These are phyloP conservation scores for Hexactinellida sp. DNA, from an alignment of 37 sponge, comb jelly and placozoan genomes.

Conservation along the genomic window DNA sequence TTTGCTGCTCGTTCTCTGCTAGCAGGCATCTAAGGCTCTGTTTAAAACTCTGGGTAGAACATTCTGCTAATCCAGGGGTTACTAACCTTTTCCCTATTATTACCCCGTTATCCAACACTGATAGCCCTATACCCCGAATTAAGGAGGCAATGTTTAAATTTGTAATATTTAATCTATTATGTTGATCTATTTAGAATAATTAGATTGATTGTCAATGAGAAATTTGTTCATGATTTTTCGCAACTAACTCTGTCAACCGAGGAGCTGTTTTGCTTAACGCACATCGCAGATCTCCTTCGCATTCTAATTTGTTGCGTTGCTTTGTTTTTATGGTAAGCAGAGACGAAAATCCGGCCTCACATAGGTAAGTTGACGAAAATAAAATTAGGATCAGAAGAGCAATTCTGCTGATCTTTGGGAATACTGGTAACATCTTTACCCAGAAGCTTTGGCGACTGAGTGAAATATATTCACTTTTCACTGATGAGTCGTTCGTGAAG, in stretches of 20 bases:
- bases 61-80: too few relatives aligned
- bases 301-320: neutral
- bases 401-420: neutral
- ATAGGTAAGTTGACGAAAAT: slow-evolving; percentile 6
- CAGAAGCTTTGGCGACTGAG: neutral
- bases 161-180: too few relatives aligned
- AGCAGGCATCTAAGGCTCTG: too few relatives aligned
- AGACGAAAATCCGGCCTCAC: neutral
- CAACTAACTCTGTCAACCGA: neutral
- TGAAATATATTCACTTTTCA: neutral
- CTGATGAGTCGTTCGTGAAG: neutral
- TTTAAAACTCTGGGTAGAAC: too few relatives aligned
- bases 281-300: neutral
- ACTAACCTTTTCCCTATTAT: too few relatives aligned
- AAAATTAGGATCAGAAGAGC: neutral
- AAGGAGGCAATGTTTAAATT: too few relatives aligned
- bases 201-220: neutral
- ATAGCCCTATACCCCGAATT: too few relatives aligned
- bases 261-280: neutral
- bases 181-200: too few relatives aligned
- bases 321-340: neutral
- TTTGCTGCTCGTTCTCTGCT: too few relatives aligned
- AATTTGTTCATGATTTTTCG: neutral
- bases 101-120: too few relatives aligned
- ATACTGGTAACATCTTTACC: neutral